Percentiles rank a stretch among this genome's conserved stretches.
These are phyloP conservation scores for Neotragus pygmaeus DNA, from an alignment of 2,113 vertebrate genomes.

Conservation along the genomic window DNA sequence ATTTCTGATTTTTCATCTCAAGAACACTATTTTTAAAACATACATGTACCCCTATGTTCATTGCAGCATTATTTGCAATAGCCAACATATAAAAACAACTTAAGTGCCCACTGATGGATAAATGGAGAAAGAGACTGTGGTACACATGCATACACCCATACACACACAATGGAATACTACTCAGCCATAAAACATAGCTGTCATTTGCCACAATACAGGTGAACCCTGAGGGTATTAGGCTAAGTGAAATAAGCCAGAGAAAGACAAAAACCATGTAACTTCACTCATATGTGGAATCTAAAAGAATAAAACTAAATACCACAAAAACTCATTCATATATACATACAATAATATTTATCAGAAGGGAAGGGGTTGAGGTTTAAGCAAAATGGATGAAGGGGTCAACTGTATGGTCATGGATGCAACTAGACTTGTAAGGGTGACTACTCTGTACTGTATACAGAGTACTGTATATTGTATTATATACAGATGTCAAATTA, in stretches of 20 bases:
- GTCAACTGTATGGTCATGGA: not conserved
- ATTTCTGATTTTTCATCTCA: not conserved
- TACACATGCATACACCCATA: not conserved
- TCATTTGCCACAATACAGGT: not conserved
- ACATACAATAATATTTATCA: not conserved
- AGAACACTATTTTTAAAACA: not conserved
- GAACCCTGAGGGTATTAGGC: not conserved
- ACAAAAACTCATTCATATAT: not conserved
- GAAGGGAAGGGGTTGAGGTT: not conserved
- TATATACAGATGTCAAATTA: not conserved
- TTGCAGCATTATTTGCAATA: not conserved
- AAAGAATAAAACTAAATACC: not conserved
- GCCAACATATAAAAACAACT: not conserved
- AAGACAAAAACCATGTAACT: not conserved
- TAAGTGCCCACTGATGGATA: not conserved
- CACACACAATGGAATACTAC: not conserved
- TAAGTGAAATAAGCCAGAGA: not conserved
- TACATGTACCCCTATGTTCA: not conserved
- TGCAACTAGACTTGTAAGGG: not conserved
- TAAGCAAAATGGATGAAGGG: not conserved
- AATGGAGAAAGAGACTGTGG: not conserved
- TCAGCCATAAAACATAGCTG: not conserved
- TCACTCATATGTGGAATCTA: not conserved
- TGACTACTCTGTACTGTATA: not conserved
- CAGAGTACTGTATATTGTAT: not conserved